Evolutionary conservation across 2,113 vertebrate genomes (phyloP), one percentile per base, ranked within the genome.

Genomic region (Panurus biarmicus): DNA sequence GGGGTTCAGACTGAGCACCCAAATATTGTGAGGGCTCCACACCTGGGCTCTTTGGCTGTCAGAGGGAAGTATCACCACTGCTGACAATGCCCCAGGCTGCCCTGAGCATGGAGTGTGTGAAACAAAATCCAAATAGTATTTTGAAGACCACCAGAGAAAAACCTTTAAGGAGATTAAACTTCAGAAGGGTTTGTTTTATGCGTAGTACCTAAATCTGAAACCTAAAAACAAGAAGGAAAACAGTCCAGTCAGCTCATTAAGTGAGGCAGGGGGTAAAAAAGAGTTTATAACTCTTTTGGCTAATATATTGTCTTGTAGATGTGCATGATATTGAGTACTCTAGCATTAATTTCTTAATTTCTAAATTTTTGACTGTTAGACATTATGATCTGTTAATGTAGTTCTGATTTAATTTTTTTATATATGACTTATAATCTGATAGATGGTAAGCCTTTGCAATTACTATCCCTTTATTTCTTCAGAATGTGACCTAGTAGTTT

Each of bases 81-180:
- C 29, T 73, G 29, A 56, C 23, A 66, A 28, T 33, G 89, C 31
- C 31, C 48, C 53, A 13, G 18, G 28, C 65, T 93, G 50, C 29
- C 81, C 50, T 58, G 36, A 26, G 5, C 21, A 35, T 3, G 22
- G 7, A 6, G 5, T 11, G 12, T n/a, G 40, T 35, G 66, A 76
- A 89, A n/a, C n/a, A n/a, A 83, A 19, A 38, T 44, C n/a, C 17
- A 74, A 90, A 70, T 19, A 35, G 23, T 31, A 36, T 58, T 80
- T 67, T 84, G 72, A 93, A 92, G 38, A 92, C 38, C 33, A 74
- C 21, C 24, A 62, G 33, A 92, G 62, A 65, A 96, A 91, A 93
- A 38, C 40, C 35, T 90, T 72, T 74, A 83, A 80, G 60, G 18
- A 92, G 44, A 81, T 88, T 85, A 78, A 84, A 77, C 50, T 93